Conservation (phyloP, 2,797 vertebrate genomes). For the Pipistrellus pygmaeus region DNA sequence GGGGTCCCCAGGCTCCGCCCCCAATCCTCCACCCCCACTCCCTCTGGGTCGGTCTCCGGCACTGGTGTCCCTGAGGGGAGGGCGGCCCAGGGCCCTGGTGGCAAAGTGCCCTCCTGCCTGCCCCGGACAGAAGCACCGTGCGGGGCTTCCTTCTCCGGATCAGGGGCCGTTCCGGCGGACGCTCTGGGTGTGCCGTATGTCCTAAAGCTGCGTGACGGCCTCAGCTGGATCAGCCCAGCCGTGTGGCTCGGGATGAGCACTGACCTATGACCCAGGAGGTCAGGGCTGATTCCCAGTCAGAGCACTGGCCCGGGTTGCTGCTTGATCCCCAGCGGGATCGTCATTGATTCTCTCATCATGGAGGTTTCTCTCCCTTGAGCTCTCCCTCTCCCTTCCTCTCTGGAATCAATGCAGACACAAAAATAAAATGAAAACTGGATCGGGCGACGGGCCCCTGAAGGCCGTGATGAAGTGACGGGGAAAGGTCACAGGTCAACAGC, state of each 20-base stretch:
- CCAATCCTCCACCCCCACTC: background rate
- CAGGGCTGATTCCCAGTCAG: too few relatives aligned
- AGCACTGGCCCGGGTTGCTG: too few relatives aligned
- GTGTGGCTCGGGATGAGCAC: too few relatives aligned
- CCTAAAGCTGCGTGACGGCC: background rate
- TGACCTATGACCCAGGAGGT: too few relatives aligned
- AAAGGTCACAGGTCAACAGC: too few relatives aligned
- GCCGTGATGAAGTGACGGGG: background rate
- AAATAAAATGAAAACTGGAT: background rate
- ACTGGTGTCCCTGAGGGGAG: background rate
- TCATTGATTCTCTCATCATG: too few relatives aligned
- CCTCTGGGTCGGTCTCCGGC: background rate
- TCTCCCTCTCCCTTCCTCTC: too few relatives aligned
- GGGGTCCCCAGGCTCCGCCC: background rate
- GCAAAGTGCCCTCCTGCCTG: background rate
- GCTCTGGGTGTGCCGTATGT: background rate
- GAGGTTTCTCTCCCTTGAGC: too few relatives aligned
- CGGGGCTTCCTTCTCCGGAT: too few relatives aligned
- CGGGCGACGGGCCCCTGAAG: background rate
- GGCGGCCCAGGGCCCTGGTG: background rate
- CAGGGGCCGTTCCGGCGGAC: fast-evolving
- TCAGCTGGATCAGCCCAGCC: too few relatives aligned
- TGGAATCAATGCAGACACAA: too few relatives aligned
- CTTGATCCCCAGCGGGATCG: too few relatives aligned
- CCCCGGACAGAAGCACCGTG: background rate